Conservation (phyloP, 2,797 vertebrate genomes). For the Notolepis coatsorum region DNA sequence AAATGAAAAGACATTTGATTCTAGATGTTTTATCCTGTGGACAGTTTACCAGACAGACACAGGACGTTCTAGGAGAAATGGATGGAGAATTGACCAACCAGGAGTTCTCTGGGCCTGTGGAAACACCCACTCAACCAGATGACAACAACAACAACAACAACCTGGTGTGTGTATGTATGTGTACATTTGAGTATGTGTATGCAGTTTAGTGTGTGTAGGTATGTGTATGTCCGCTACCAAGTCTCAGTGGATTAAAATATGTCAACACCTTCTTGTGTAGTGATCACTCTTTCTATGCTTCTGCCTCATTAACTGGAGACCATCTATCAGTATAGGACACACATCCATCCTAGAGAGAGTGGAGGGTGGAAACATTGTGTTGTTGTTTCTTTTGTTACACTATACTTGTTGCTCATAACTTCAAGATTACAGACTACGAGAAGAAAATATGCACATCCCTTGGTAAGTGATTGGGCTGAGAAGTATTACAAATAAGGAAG, state of each 20-base stretch:
- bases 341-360: neutral
- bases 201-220: neutral
- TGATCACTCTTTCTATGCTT: slow-evolving; percentile 12
- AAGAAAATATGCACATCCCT: no score
- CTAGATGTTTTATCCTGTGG: slow-evolving; percentile 22
- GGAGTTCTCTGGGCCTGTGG: slow-evolving; percentile 33
- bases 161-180: slow-evolving; percentile 24
- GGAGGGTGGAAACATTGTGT: neutral
- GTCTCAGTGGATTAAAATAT: slow-evolving; percentile 50
- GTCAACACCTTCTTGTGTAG: slow-evolving; percentile 41
- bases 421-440: no score
- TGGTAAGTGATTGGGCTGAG: no score
- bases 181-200: neutral
- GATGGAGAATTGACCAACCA: slow-evolving; percentile 50
- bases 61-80: slow-evolving; percentile 47
- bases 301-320: neutral
- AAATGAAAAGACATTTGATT: neutral
- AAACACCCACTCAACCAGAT: slow-evolving; percentile 42
- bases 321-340: neutral
- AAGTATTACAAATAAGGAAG: no score
- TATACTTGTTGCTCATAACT: no score
- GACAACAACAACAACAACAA: slow-evolving; percentile 58
- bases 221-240: slow-evolving; percentile 4
- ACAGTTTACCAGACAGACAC: slow-evolving; percentile 4
- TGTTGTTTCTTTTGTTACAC: slow-evolving; percentile 12